Percentiles rank a stretch among this genome's conserved stretches.
phyloP scores from a whole-genome alignment of 1,140 invertebrate species.

The Bradysia coprophila region DNA sequence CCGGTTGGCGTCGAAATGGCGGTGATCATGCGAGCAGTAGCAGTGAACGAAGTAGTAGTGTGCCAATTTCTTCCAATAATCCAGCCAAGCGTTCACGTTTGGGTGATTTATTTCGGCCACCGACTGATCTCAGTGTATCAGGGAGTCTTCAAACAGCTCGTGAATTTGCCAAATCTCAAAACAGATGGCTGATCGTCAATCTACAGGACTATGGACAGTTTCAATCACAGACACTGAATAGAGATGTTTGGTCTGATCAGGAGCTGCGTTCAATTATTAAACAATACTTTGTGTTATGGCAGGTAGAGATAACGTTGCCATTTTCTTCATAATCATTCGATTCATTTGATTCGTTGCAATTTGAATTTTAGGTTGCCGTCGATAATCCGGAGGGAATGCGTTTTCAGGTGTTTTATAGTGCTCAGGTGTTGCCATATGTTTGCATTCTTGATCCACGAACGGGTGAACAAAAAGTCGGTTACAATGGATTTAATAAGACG shows the following conservation, averaged over 20 bases:
- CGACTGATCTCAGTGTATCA: conserved; percentile 47
- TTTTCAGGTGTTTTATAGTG: conserved; percentile 52
- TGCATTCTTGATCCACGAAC: conserved; percentile 60
- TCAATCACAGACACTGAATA: conserved; percentile 49
- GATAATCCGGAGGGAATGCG: conserved; percentile 46
- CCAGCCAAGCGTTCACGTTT: conserved; percentile 25
- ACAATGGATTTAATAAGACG: conserved; percentile 1
- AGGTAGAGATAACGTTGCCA: too few species aligned
- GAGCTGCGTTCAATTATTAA: conserved; percentile 44
- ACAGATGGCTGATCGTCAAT: conserved; percentile 61
- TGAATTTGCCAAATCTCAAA: conserved; percentile 34
- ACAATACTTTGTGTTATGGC: conserved; percentile 63
- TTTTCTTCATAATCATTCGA: conserved; percentile 1
- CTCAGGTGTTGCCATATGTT: conserved; percentile 46
- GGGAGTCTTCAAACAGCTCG: conserved; percentile 46
- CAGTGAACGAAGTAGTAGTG: neutral
- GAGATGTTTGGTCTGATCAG: conserved; percentile 56
- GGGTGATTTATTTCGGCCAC: conserved; percentile 58
- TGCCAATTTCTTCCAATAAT: neutral
- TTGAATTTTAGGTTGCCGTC: conserved; percentile 35
- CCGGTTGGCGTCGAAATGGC: too few species aligned
- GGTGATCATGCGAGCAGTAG: too few species aligned
- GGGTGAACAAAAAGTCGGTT: conserved; percentile 30
- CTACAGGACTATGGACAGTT: conserved; percentile 61
- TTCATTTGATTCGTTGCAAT: neutral